Percentiles rank a stretch among this genome's conserved stretches.
These are phyloP conservation scores for Drosophila prosaltans DNA, from an alignment of 1,140 invertebrate species.

Conservation along the genomic window DNA sequence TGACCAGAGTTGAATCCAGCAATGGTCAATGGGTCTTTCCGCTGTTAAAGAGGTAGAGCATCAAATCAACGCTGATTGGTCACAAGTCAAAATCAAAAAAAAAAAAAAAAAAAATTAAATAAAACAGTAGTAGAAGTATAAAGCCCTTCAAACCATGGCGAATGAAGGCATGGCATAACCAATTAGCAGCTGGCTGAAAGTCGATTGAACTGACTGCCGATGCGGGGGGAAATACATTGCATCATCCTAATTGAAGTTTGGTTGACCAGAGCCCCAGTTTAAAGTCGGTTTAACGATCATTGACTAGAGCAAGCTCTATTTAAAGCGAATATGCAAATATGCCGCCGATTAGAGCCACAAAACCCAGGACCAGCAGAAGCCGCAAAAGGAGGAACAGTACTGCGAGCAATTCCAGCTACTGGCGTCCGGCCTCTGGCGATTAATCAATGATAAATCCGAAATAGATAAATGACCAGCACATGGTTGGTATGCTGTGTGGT, in stretches of 20 bases:
- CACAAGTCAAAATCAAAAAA: slow-evolving; percentile 64
- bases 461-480: slow-evolving; percentile 78
- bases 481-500: slow-evolving; percentile 72
- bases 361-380: slow-evolving; percentile 27
- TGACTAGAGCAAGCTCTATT: slow-evolving; percentile 72
- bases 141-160: slow-evolving; percentile 26
- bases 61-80: slow-evolving; percentile 55
- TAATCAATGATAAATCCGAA: slow-evolving; percentile 82
- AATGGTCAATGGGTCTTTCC: slow-evolving; percentile 28
- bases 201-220: slow-evolving; percentile 22
- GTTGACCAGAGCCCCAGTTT: slow-evolving; percentile 27
- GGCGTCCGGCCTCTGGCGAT: slow-evolving; percentile 62
- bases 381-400: not conserved
- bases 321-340: slow-evolving; percentile 79
- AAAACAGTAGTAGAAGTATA: slow-evolving; percentile 13
- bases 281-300: slow-evolving; percentile 77
- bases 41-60: slow-evolving; percentile 35
- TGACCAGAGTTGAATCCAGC: slow-evolving; percentile 21
- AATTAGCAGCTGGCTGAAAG: slow-evolving; percentile 51
- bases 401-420: slow-evolving; percentile 15
- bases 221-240: not conserved
- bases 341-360: slow-evolving; percentile 65
- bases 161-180: slow-evolving; percentile 26
- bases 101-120: slow-evolving; percentile 11
- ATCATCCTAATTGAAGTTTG: slow-evolving; percentile 10